phyloP scores from a whole-genome alignment of 2,888 invertebrate genomes.

The Ornithoptera priamus region DNA sequence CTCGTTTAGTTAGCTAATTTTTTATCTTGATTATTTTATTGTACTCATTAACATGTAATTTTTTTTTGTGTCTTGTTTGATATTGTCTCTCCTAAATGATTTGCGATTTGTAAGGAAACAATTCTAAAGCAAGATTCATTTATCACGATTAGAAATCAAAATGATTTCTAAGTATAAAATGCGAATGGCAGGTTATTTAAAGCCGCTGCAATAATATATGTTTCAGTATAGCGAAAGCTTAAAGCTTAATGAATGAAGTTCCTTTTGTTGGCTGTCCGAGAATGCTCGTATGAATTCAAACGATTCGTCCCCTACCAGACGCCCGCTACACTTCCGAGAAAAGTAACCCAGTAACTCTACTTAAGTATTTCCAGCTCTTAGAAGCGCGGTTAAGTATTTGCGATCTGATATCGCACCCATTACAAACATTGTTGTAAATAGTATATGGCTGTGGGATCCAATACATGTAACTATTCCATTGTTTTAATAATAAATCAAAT shows the following conservation, averaged over 20 bases:
- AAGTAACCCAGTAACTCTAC: constrained; percentile 42
- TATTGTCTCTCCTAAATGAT: not conserved
- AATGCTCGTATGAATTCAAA: constrained; percentile 30
- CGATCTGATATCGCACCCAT: constrained; percentile 22
- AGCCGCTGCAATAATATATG: constrained; percentile 5
- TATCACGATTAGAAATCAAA: not conserved
- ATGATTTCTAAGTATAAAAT: not conserved
- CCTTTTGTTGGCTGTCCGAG: constrained; percentile 15
- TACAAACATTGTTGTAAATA: constrained; percentile 4
- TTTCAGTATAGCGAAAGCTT: constrained; percentile 16
- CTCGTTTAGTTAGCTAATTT: no score
- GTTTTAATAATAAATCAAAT: not conserved
- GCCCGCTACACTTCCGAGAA: constrained; percentile 54
- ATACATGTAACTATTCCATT: not conserved
- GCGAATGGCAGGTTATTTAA: not conserved
- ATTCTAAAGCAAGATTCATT: not conserved
- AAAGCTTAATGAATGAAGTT: constrained; percentile 28
- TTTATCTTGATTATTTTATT: no score
- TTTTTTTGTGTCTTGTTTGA: not conserved
- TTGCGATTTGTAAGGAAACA: no score
- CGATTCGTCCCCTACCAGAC: constrained; percentile 40
- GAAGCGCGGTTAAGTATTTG: constrained; percentile 23
- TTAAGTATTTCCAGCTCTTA: constrained; percentile 36
- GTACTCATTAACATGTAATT: no score
- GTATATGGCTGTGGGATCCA: not conserved